A percentile compares a stretch with the other conserved stretches of the same genome.
phyloP scores from a whole-genome alignment of 2,797 vertebrate genomes.

The Xerus rutilus region DNA sequence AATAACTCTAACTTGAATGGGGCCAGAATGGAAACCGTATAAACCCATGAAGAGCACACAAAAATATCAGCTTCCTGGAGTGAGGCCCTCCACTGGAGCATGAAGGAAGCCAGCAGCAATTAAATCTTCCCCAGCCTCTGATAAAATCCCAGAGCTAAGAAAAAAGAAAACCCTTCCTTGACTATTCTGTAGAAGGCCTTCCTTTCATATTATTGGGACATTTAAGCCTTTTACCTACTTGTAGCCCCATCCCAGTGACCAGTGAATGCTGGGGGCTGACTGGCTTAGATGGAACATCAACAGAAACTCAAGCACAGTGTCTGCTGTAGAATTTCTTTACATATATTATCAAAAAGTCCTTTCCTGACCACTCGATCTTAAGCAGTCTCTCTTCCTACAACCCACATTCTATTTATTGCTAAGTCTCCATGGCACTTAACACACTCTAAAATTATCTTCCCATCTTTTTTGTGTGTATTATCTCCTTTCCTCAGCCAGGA shows the following conservation, averaged over 20 bases:
- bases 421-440: neutral
- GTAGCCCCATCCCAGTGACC: neutral
- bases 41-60: neutral
- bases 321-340: neutral
- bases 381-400: neutral
- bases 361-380: neutral
- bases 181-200: neutral
- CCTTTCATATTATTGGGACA: neutral
- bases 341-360: neutral
- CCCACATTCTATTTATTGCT: too few relatives aligned
- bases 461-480: neutral
- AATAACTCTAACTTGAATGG: neutral
- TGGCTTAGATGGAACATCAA: neutral
- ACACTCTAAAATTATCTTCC: neutral
- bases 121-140: neutral
- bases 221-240: neutral
- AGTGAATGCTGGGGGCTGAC: neutral
- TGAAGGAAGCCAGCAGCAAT: neutral
- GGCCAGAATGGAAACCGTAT: neutral
- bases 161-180: neutral
- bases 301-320: neutral
- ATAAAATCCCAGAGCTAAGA: neutral
- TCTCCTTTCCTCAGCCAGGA: neutral
- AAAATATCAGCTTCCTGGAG: neutral
- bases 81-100: neutral